Evolutionary conservation across 2,113 vertebrate genomes (phyloP).

Genomic region (Lophura nycthemera): DNA sequence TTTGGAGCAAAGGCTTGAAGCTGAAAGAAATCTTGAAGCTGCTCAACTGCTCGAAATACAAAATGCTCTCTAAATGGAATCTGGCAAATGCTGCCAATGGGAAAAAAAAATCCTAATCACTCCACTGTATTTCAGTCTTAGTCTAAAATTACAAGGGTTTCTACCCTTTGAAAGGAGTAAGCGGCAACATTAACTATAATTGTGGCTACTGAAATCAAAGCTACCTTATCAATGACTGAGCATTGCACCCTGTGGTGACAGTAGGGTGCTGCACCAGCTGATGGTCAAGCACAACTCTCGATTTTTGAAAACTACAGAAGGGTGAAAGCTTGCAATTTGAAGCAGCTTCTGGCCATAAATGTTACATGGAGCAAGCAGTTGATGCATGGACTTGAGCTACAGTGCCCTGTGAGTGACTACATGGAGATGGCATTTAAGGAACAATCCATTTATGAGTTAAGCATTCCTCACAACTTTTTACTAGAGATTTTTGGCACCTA

Average conservation of each 20-base stretch:
- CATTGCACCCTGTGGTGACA: neutral
- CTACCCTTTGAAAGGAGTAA: neutral
- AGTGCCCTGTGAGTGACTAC: neutral
- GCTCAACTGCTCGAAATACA: neutral
- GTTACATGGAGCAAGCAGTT: neutral
- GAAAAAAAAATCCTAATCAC: accelerated
- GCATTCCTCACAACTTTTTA: neutral
- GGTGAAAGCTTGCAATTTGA: neutral
- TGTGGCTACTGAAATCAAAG: neutral
- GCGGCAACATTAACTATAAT: neutral
- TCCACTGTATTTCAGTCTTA: neutral
- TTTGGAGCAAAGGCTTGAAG: neutral
- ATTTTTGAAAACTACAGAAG: neutral
- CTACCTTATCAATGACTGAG: neutral
- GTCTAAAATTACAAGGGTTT: neutral
- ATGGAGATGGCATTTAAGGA: neutral
- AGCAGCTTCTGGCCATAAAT: neutral
- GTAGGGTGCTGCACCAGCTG: accelerated
- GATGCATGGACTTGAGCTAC: neutral
- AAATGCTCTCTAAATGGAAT: neutral
- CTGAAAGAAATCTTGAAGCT: neutral
- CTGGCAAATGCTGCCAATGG: neutral
- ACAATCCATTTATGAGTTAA: neutral
- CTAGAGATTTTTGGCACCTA: neutral
- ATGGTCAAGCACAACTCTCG: neutral